Percentiles rank a stretch among this genome's conserved stretches.
Evolutionary conservation across 2,797 vertebrate species (phyloP).

Genomic region (Spea hammondii): DNA sequence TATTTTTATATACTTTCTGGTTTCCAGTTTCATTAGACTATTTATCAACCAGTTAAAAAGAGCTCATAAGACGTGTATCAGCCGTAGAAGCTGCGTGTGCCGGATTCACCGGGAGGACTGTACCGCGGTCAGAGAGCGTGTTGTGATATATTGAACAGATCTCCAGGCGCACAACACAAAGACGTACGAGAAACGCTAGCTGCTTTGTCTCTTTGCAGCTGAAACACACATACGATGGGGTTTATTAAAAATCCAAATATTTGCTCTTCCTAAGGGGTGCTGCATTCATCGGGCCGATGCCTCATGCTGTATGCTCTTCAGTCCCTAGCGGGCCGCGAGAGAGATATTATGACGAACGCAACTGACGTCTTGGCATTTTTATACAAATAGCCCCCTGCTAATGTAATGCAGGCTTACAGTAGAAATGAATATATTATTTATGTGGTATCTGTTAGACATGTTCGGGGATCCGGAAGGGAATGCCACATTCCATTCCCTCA

Average conservation of each 20-base stretch:
- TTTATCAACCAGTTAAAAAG: no score
- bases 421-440: slow-evolving; percentile 32
- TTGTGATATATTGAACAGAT: no score
- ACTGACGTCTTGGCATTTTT: slow-evolving; percentile 30
- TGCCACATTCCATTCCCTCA: slow-evolving; percentile 19
- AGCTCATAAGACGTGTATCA: no score
- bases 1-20: no score
- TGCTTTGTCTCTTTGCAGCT: background rate
- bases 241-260: slow-evolving; percentile 9
- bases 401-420: slow-evolving; percentile 43
- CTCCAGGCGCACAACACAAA: no score
- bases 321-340: slow-evolving; percentile 12
- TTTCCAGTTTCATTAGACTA: no score
- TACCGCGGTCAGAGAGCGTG: no score
- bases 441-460: slow-evolving; percentile 37
- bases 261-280: background rate
- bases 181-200: background rate
- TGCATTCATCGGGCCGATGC: slow-evolving; percentile 13
- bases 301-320: slow-evolving; percentile 23
- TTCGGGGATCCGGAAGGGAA: slow-evolving; percentile 22
- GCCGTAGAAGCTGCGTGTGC: no score
- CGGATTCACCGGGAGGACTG: no score
- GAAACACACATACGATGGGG: slow-evolving; percentile 1
- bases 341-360: slow-evolving; percentile 31
- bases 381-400: slow-evolving; percentile 35